Conservation (phyloP, 2,113 vertebrate species). For the Pangasianodon gigas region DNA sequence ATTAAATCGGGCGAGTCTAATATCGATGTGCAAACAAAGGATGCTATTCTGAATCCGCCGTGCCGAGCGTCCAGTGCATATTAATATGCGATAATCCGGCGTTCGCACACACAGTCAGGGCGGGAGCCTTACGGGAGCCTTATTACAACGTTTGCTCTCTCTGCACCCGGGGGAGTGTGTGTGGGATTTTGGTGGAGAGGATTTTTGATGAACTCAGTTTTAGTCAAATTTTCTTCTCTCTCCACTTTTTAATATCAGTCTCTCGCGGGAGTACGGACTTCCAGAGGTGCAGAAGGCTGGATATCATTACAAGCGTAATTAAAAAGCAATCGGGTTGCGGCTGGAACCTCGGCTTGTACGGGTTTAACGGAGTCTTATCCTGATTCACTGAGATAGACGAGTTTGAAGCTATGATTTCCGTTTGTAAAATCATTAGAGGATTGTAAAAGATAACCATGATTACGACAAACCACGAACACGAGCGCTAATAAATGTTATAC, state of each 20-base stretch:
- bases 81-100: constrained; percentile 71
- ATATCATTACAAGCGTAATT: constrained; percentile 50
- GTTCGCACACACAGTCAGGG: constrained; percentile 68
- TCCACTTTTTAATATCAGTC: constrained; percentile 46
- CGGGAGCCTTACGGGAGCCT: constrained; percentile 60
- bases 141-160: constrained; percentile 67
- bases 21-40: constrained; percentile 77
- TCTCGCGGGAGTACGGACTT: constrained; percentile 37
- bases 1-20: constrained; percentile 78
- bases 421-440: not conserved
- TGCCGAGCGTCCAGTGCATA: constrained; percentile 70
- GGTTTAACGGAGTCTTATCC: constrained; percentile 5
- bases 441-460: constrained; percentile 10
- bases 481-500: not conserved
- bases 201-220: constrained; percentile 73
- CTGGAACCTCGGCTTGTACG: constrained; percentile 8
- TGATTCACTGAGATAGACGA: constrained; percentile 4
- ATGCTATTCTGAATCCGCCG: constrained; percentile 66
- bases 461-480: not conserved
- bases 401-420: constrained; percentile 23
- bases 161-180: constrained; percentile 42
- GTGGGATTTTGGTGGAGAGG: constrained; percentile 70
- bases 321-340: constrained; percentile 43
- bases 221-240: constrained; percentile 60
- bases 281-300: constrained; percentile 17